A percentile compares a stretch with the other conserved stretches of the same genome.
These are phyloP conservation scores for Apistogramma diplotaenia DNA, from an alignment of 2,113 vertebrate genomes.

Conservation along the genomic window DNA sequence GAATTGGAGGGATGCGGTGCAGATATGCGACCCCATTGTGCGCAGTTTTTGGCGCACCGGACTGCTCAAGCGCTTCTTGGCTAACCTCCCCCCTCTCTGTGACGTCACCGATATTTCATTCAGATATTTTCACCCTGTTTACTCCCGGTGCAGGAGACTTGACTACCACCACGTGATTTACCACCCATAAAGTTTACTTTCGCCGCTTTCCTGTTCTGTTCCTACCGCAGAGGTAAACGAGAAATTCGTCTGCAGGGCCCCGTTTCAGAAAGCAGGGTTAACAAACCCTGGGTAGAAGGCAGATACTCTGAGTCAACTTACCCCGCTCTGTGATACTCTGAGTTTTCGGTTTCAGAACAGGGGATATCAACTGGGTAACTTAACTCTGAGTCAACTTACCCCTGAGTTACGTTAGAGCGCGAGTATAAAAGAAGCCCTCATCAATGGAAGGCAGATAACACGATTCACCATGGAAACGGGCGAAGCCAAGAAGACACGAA, in stretches of 20 bases:
- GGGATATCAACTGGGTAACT: too few species aligned
- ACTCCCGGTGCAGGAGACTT: not conserved
- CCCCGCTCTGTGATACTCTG: too few species aligned
- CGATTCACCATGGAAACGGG: too few species aligned
- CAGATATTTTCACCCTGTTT: constrained; percentile 36
- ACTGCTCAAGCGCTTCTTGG: constrained; percentile 24
- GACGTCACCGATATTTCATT: constrained; percentile 67
- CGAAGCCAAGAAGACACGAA: too few species aligned
- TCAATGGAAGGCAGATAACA: too few species aligned
- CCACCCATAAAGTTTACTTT: not conserved
- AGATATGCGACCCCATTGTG: constrained; percentile 14
- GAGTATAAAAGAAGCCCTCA: too few species aligned
- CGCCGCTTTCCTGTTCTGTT: not conserved
- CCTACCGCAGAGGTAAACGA: not conserved
- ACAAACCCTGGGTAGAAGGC: too few species aligned
- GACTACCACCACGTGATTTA: not conserved
- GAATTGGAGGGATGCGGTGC: not conserved
- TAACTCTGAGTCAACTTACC: too few species aligned
- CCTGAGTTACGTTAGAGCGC: too few species aligned
- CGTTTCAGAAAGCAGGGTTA: too few species aligned
- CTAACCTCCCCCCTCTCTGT: constrained; percentile 16
- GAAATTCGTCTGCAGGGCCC: not conserved
- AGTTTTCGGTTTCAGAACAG: too few species aligned
- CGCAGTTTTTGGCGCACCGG: constrained; percentile 36
- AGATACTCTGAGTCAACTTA: too few species aligned